Conservation (phyloP, 2,888 invertebrate species). For the Drosophila paracracens region DNA sequence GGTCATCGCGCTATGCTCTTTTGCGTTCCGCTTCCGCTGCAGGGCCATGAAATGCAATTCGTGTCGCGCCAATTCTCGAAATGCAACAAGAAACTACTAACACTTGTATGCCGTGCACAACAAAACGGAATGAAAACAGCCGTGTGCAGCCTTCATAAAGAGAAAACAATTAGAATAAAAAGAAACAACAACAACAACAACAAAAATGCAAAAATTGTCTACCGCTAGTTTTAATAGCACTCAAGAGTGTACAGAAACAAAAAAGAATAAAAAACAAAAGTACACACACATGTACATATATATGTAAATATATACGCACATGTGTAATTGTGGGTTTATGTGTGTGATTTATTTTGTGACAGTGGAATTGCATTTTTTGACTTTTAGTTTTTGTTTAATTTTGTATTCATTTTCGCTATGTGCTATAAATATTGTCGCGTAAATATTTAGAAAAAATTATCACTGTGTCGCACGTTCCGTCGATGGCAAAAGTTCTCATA, state of each 20-base stretch:
- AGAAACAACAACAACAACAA: conserved; percentile 13
- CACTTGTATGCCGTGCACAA: conserved; percentile 30
- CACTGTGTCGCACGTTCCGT: conserved; percentile 58
- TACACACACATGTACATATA: not conserved
- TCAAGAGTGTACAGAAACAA: conserved; percentile 19
- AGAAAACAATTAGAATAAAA: conserved; percentile 15
- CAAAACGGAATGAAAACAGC: conserved; percentile 46
- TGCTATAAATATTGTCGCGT: conserved; percentile 64
- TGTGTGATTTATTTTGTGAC: conserved; percentile 8
- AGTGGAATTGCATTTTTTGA: conserved; percentile 33
- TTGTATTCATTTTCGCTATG: conserved; percentile 41
- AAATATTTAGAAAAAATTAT: conserved; percentile 49
- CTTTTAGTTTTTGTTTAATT: conserved; percentile 52
- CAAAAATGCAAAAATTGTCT: conserved; percentile 47
- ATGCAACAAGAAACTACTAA: conserved; percentile 44
- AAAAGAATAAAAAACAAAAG: conserved; percentile 8
- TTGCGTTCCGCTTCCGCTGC: conserved; percentile 71
- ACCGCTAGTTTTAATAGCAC: conserved; percentile 26
- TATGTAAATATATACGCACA: not conserved
- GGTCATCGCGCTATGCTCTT: conserved; percentile 35
- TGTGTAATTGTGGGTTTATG: conserved; percentile 3
- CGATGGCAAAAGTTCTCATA: conserved; percentile 37
- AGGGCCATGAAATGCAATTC: conserved; percentile 68
- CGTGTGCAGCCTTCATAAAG: conserved; percentile 57
- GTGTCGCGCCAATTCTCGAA: conserved; percentile 52